phyloP scores from a whole-genome alignment of 2,888 invertebrate species.

The Eumacrocentrus americanus region DNA sequence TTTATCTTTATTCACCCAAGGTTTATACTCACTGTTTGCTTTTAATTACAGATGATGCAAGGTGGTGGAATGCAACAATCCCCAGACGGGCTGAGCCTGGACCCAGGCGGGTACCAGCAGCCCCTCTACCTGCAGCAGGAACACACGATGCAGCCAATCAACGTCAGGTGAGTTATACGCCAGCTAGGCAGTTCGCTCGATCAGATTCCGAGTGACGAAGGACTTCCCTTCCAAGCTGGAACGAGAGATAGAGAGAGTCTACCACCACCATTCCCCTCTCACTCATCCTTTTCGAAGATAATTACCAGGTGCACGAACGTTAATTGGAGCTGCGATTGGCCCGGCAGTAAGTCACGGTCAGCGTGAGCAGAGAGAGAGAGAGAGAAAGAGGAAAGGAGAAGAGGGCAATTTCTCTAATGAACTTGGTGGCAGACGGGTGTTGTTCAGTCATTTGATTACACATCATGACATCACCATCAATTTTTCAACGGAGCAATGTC shows the following conservation, averaged over 20 bases:
- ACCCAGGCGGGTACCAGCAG: constrained; percentile 73
- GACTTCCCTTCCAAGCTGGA: background rate
- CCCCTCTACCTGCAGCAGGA: constrained; percentile 72
- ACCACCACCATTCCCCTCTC: background rate
- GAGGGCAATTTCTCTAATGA: background rate
- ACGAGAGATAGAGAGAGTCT: background rate
- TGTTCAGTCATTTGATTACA: constrained; percentile 20
- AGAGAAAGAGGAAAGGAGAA: background rate
- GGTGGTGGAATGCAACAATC: constrained; percentile 70
- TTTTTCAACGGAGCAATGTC: background rate
- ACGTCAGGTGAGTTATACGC: constrained; percentile 55
- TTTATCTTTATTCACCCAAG: too few relatives aligned
- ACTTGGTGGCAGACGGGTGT: background rate
- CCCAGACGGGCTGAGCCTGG: constrained; percentile 67
- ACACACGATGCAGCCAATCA: constrained; percentile 62
- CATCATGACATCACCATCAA: background rate
- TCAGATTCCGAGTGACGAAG: constrained; percentile 20
- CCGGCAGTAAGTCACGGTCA: constrained; percentile 22
- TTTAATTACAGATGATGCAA: constrained; percentile 58
- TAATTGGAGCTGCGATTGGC: constrained; percentile 29
- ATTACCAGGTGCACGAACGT: constrained; percentile 27
- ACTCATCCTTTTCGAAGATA: constrained; percentile 23
- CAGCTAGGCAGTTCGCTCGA: constrained; percentile 3
- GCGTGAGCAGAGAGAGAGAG: constrained; percentile 5
- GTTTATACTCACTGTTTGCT: too few relatives aligned